phyloP scores from a whole-genome alignment of 1,140 invertebrate species.

The Asbolus verrucosus region DNA sequence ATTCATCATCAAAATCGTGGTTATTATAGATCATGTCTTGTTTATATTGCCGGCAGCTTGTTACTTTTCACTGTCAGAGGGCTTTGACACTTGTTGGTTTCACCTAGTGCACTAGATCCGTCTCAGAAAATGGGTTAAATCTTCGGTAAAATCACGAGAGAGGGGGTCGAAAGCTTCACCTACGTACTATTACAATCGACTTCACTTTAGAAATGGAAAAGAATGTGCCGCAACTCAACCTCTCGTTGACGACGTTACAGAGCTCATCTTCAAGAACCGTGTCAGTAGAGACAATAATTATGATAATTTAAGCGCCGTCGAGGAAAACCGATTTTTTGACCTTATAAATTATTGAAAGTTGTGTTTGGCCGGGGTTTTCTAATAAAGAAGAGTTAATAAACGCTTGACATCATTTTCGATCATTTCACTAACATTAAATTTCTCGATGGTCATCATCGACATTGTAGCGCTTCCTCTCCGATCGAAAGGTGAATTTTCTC shows the following conservation, averaged over 20 bases:
- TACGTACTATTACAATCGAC: not conserved
- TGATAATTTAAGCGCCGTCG: not conserved
- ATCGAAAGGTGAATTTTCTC: too few relatives aligned
- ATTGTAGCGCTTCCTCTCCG: too few relatives aligned
- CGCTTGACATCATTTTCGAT: not conserved
- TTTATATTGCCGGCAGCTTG: slow-evolving; percentile 26
- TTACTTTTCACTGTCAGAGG: slow-evolving; percentile 45
- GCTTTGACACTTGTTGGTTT: slow-evolving; percentile 43
- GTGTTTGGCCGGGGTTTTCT: not conserved
- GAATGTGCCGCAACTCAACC: slow-evolving; percentile 8
- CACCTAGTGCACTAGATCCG: slow-evolving; percentile 46
- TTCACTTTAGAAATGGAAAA: slow-evolving; percentile 37
- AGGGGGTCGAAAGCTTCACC: slow-evolving; percentile 9
- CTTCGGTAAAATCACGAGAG: too few relatives aligned
- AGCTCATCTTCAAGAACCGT: not conserved
- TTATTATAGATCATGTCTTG: slow-evolving; percentile 26
- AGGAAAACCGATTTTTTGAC: slow-evolving; percentile 1
- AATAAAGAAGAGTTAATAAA: slow-evolving; percentile 1
- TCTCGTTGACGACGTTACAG: not conserved
- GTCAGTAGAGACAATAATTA: not conserved
- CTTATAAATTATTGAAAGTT: slow-evolving; percentile 18
- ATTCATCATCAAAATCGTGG: slow-evolving; percentile 19
- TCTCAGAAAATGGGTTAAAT: slow-evolving; percentile 27
- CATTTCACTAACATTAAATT: not conserved
- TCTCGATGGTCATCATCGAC: not conserved